Base-by-base conservation (phyloP, 2,888 invertebrate genomes). In the Cephus nigrinus region DNA sequence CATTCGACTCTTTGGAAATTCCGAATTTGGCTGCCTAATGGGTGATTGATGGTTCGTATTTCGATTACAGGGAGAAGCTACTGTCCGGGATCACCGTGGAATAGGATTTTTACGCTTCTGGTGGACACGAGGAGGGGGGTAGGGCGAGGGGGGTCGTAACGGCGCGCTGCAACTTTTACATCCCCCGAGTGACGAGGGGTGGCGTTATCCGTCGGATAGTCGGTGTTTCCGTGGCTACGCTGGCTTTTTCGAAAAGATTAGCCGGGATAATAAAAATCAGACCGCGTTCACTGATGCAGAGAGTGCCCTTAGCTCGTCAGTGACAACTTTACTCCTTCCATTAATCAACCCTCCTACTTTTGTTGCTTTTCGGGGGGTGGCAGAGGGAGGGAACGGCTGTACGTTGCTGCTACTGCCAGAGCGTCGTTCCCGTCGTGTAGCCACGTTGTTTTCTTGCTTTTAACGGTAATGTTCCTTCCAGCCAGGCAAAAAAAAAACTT, bases 311-410 rank as follows among this genome's bases (percentile, higher is more conserved):
- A 73, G 73, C 74, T 78, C 76, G 73, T 85, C 82, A 82, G 86
- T 86, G 89, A 89, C 89, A 87, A 88, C 87, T 87, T 88, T 86
- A 87, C 87, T 86, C 84, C 86, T 84, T 86, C 87, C 89, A 90
- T 90, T 89, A 90, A 90, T 90, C 90, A 90, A 89, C 82, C 83
- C 84, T 85, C 81, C 81, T 76, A 84, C 86, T 86, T 87, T 89
- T 88, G 89, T 88, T 86, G 86, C 82, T 85, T 77, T 75, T 35
- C 2, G 23, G 23, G 23, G 71, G 33, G 55, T 55, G 35, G 30
- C 30, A 33, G 12, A 31, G n/a, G 33, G 40, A 12, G 72, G 72
- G 73, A 12, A 75, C 12, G 68, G 40, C 40, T 32, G 15, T 40
- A 73, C 30, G 34, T 68, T 32, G 73, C 33, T 40, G 35, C 69